Percentiles rank a stretch among this genome's conserved stretches.
Conservation (phyloP, 2,888 invertebrate species). For the Lycia hirtaria region DNA sequence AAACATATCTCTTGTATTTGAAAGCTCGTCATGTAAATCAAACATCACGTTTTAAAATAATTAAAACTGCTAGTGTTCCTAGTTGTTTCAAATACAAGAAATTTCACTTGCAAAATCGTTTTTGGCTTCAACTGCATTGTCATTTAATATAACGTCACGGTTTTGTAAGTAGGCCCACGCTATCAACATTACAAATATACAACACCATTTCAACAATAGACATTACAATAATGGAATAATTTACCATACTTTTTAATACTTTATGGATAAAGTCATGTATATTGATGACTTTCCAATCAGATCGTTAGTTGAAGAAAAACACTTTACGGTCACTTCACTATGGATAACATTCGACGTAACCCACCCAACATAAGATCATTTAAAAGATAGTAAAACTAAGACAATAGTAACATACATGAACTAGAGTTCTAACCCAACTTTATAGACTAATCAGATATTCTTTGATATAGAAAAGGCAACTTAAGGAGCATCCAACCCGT, state of each 20-base stretch:
- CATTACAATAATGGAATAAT: slow-evolving; percentile 36
- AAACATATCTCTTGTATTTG: too few species aligned
- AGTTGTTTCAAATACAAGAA: too few species aligned
- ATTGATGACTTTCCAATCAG: slow-evolving; percentile 29
- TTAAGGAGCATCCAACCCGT: too few species aligned
- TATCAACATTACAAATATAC: slow-evolving; percentile 25
- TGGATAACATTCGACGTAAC: not conserved
- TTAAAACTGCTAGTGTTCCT: too few species aligned
- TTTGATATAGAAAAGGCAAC: slow-evolving; percentile 2
- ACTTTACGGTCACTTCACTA: slow-evolving; percentile 23
- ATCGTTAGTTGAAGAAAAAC: slow-evolving; percentile 17
- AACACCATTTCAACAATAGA: slow-evolving; percentile 29
- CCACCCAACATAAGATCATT: not conserved
- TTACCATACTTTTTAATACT: slow-evolving; percentile 16
- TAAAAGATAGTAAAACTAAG: not conserved
- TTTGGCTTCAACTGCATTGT: not conserved
- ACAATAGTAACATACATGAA: not conserved
- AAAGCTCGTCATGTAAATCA: too few species aligned
- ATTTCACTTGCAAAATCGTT: not conserved
- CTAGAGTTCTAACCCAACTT: not conserved
- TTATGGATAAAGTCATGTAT: slow-evolving; percentile 17
- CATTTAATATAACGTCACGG: slow-evolving; percentile 6
- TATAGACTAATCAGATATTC: not conserved
- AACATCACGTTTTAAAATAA: too few species aligned
- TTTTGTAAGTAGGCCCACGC: slow-evolving; percentile 25